Conservation (phyloP, 2,113 vertebrate species). For the Dicaeum eximium region DNA sequence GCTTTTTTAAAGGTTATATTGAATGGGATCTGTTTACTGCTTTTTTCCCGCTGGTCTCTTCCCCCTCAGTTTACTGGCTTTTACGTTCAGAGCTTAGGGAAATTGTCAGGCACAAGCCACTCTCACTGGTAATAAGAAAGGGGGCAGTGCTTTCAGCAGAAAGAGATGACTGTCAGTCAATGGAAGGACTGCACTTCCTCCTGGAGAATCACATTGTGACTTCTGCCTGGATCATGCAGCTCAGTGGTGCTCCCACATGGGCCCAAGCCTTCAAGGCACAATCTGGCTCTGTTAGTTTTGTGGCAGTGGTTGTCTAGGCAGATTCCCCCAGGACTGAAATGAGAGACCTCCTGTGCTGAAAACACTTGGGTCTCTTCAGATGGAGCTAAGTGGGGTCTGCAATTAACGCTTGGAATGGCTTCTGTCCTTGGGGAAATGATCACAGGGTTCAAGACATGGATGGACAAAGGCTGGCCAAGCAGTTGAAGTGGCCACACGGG, state of each 20-base stretch:
- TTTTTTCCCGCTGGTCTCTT: not conserved
- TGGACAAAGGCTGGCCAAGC: not conserved
- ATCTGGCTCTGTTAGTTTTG: not conserved
- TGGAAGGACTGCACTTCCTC: not conserved
- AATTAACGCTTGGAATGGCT: not conserved
- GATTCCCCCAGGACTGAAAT: not conserved
- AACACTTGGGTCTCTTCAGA: not conserved
- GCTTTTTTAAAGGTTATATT: not conserved
- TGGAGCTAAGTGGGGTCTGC: not conserved
- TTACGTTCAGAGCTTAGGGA: not conserved
- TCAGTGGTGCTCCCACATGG: not conserved
- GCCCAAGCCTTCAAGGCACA: not conserved
- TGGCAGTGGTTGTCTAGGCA: not conserved
- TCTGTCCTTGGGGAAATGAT: not conserved
- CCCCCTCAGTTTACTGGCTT: not conserved
- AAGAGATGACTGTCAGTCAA: not conserved
- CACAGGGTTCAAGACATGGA: fast-evolving
- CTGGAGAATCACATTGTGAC: not conserved
- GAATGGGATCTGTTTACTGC: not conserved
- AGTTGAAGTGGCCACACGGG: not conserved
- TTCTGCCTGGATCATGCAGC: not conserved
- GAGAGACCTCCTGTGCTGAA: not conserved
- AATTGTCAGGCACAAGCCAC: not conserved
- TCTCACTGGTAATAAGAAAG: not conserved
- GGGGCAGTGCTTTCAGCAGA: not conserved